These are phyloP conservation scores for Mycalesis mineus DNA, from an alignment of 2,888 invertebrate genomes.

Conservation along the genomic window DNA sequence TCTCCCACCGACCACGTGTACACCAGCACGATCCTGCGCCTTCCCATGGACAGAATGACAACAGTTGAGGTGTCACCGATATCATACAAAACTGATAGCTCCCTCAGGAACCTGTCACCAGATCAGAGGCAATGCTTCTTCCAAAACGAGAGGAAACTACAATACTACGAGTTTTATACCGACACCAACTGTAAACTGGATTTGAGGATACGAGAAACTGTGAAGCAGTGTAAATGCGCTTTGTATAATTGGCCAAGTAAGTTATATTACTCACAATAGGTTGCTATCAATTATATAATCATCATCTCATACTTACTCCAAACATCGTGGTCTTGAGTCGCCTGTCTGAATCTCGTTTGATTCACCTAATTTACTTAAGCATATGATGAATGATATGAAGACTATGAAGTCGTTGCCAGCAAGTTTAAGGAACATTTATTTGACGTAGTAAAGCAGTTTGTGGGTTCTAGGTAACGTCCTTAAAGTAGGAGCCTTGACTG, in stretches of 20 bases:
- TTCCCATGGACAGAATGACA: constrained; percentile 69
- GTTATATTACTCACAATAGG: constrained; percentile 26
- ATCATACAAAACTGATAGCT: constrained; percentile 61
- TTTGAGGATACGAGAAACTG: constrained; percentile 65
- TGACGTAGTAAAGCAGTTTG: too few species aligned
- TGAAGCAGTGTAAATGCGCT: constrained; percentile 65
- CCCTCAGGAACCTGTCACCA: constrained; percentile 49
- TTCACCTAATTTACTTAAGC: too few species aligned
- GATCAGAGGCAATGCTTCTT: constrained; percentile 65
- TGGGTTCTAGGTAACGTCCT: too few species aligned
- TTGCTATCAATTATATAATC: too few species aligned
- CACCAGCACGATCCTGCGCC: constrained; percentile 61
- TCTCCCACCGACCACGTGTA: constrained; percentile 69
- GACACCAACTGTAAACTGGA: constrained; percentile 76
- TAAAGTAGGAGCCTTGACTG: too few species aligned
- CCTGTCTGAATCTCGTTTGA: too few species aligned
- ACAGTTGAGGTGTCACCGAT: constrained; percentile 65
- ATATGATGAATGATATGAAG: too few species aligned
- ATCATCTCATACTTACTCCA: too few species aligned
- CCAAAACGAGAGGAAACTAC: constrained; percentile 58
- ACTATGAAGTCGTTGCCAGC: too few species aligned
- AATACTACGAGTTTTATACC: constrained; percentile 69
- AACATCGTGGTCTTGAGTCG: too few species aligned
- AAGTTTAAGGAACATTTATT: too few species aligned
- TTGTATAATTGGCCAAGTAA: constrained; percentile 68